Evolutionary conservation across 2,113 vertebrate species (phyloP), one percentile per base, ranked within the genome.

Genomic region (Engystomops pustulosus): DNA sequence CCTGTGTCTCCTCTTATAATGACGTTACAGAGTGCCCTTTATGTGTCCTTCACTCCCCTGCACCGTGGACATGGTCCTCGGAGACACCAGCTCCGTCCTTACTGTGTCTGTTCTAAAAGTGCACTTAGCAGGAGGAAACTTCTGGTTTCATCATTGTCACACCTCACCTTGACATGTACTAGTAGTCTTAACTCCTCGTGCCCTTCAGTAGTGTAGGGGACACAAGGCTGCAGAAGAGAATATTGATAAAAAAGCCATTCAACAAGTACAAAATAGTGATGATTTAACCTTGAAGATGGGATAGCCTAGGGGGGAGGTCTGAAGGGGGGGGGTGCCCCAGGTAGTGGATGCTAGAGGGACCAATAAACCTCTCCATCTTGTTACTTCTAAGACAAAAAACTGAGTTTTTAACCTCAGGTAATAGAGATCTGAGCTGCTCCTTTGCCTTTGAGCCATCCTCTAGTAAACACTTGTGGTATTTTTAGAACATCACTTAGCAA

Each of bases 131-230:
- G 32, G 65, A 65, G 12, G 60, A 68, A 68, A 27, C 60, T 84
- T 84, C 82, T 69, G 27, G 44, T 78, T 62, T n/a, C 32, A 84
- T 78, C 74, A 77, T 23, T 49, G 27, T 69, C 82, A 78, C 82
- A 23, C 74, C 60, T 78, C 67, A 68, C 25, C 55, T 38, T 84
- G 70, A 55, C 23, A n/a, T 36, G 38, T 60, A 65, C 38, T 49
- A 60, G 36, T 65, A 36, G 27, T 72, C 2, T 8, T 30, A 34
- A 30, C 27, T 17, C 41, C 47, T 51, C 5, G 14, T 78, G 75
- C 41, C 75, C 75, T 78, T 78, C 53, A 78, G 34, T 6, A 60
- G 32, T 11, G 6, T 55, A 6, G 51, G 74, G 17, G 49, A 77
- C 53, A 58, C 23, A 51, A 11, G 7, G 53, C 14, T 20, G 5